Evolutionary conservation across 1,140 invertebrate species (phyloP).

Genomic region (Belonocnema kinseyi): DNA sequence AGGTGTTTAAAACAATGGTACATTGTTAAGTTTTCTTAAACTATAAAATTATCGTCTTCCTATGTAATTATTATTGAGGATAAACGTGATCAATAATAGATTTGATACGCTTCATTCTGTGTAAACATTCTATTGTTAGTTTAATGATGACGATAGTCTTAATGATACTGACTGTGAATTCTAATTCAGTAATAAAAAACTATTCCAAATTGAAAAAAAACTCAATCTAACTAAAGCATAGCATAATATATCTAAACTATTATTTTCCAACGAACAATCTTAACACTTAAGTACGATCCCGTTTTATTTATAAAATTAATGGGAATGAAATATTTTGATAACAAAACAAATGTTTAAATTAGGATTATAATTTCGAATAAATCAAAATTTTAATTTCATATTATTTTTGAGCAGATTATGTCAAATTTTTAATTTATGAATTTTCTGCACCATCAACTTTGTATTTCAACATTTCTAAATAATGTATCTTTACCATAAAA

Average conservation of each 20-base stretch:
- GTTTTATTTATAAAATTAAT: background rate
- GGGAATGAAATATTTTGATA: too few relatives aligned
- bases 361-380: too few relatives aligned
- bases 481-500: too few relatives aligned
- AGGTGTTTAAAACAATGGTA: background rate
- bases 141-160: background rate
- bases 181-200: slow-evolving; percentile 16
- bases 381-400: too few relatives aligned
- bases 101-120: background rate
- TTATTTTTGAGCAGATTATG: too few relatives aligned
- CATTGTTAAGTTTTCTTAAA: background rate
- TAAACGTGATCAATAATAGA: background rate
- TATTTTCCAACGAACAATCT: background rate
- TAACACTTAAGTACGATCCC: background rate
- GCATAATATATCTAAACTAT: background rate
- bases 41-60: background rate
- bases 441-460: too few relatives aligned
- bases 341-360: too few relatives aligned
- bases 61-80: background rate
- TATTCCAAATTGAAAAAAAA: slow-evolving; percentile 21
- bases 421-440: too few relatives aligned
- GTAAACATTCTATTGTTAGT: background rate
- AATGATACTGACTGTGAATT: background rate
- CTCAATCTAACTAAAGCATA: slow-evolving; percentile 3
- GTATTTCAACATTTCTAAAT: too few relatives aligned